Evolutionary conservation across 2,888 invertebrate species (phyloP), one percentile per base, ranked within the genome.

Genomic region (Stratiomys singularior): DNA sequence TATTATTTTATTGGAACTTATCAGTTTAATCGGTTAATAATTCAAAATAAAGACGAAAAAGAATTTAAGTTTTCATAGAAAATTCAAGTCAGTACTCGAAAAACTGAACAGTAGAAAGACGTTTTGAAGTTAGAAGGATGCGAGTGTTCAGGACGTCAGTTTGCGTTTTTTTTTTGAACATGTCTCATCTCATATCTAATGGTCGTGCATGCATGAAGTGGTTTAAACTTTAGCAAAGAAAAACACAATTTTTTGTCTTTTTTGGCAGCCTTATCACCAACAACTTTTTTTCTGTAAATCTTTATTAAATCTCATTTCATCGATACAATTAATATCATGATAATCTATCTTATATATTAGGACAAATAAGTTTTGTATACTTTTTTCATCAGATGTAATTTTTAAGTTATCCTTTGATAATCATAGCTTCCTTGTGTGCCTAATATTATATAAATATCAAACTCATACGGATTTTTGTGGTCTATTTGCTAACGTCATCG

Each of bases 191-290:
- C n/a, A n/a, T n/a, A n/a, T n/a, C n/a, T n/a, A n/a, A n/a, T n/a
- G n/a, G n/a, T n/a, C n/a, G n/a, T n/a, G n/a, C n/a, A n/a, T n/a
- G n/a, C n/a, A n/a, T n/a, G n/a, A n/a, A n/a, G n/a, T n/a, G 37
- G 37, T 37, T 37, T 3, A 37, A 37, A 37, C 37, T 5, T 37
- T 3, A 37, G 37, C 37, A 52, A 52, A 52, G 37, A 37, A 52
- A 52, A 52, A 52, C 4, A 18, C 52, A 52, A 52, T 15, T 9
- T n/a, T 37, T 52, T 52, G 25, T 25, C 71, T 81, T 81, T 80
- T 81, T 83, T 82, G 82, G 83, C 83, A 84, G 84, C 82, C 82
- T 82, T 82, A 83, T 84, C 84, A 84, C 84, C 84, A 84, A 84
- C 83, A 84, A 84, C 82, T 82, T 81, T 37, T 82, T 56, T 15